Evolutionary conservation across 2,113 vertebrate genomes (phyloP).

Genomic region (Ammodramus savannarum): DNA sequence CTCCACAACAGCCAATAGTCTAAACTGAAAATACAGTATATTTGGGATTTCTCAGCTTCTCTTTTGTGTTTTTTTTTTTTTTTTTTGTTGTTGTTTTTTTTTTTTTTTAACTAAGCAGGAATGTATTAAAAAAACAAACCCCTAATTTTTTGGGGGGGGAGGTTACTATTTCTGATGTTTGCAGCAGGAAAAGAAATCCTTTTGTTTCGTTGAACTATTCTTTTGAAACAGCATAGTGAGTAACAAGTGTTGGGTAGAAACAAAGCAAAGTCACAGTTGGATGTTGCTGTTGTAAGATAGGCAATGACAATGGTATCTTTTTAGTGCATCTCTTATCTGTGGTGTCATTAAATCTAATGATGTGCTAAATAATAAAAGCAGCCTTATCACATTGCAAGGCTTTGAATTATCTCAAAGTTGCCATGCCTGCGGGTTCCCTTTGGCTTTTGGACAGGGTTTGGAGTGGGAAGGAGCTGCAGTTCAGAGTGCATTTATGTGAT

Average conservation of each 20-base stretch:
- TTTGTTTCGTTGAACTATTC: slow-evolving; percentile 12
- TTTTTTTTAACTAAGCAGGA: not conserved
- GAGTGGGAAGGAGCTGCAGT: slow-evolving; percentile 38
- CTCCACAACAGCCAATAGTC: not conserved
- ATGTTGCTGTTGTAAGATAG: slow-evolving; percentile 51
- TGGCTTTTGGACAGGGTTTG: slow-evolving; percentile 23
- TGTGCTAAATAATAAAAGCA: slow-evolving; percentile 58
- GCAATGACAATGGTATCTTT: slow-evolving; percentile 61
- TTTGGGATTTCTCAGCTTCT: not conserved
- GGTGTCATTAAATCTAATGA: slow-evolving; percentile 60
- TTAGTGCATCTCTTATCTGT: slow-evolving; percentile 57
- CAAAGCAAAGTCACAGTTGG: slow-evolving; percentile 37
- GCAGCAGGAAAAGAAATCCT: not conserved
- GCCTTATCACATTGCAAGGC: slow-evolving; percentile 25
- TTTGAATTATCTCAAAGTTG: slow-evolving; percentile 30
- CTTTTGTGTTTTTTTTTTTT: not conserved
- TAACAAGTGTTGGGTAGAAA: not conserved
- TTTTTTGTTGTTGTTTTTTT: too few species aligned
- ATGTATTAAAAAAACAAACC: not conserved
- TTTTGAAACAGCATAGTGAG: not conserved
- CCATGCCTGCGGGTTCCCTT: not conserved
- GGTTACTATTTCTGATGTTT: not conserved
- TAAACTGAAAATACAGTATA: not conserved
- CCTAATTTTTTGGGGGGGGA: not conserved
- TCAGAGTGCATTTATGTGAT: slow-evolving; percentile 33